Base-by-base conservation (phyloP, 2,797 vertebrate species). In the Oryzias sinensis region DNA sequence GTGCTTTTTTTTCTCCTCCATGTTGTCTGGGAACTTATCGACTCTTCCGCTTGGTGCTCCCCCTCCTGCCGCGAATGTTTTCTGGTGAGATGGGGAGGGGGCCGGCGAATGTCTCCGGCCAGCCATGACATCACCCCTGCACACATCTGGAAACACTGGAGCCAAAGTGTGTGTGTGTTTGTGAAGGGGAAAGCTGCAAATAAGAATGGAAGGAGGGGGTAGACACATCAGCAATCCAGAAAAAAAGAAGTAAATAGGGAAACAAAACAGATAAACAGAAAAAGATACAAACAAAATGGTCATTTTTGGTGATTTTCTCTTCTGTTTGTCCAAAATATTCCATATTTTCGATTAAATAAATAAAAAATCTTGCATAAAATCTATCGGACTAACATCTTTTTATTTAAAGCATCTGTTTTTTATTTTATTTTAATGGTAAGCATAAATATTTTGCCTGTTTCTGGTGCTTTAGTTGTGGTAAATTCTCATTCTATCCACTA, bases 131-230 rank as follows among this genome's bases (percentile, higher is more conserved):
- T 92, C 90, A 92, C 80, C 77, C 58, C 51, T 45, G 75, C 70
- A 76, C 85, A 90, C 91, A 92, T 91, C 90, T 91, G 91, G 91
- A 91, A 90, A 69, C 5, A 70, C 70, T 92, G 82, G 77, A 81
- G 81, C 17, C 6, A 5, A 33, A 63, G 64, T 75, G 62, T 84
- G 75, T 84, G 53, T 79, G 51, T 48, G 70, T 62, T 48, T n/a
- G 60, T 6, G 62, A 45, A 53, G 51, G 65, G 70, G 65, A 53
- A 37, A 59, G 59, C 62, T 70, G 43, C 42, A 70, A 49, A 72
- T 55, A 74, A 70, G 51, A 73, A 74, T 68, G 51, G 65, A 67
- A 76, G 51, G 77, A 65, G 70, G 79, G 70, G 73, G 70, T 45
- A 57, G 87, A 88, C 87, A 90, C 87, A 90, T 90, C 87, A 86